These are phyloP conservation scores for Anaspis maculata DNA, from an alignment of 2,888 invertebrate genomes.

Conservation along the genomic window DNA sequence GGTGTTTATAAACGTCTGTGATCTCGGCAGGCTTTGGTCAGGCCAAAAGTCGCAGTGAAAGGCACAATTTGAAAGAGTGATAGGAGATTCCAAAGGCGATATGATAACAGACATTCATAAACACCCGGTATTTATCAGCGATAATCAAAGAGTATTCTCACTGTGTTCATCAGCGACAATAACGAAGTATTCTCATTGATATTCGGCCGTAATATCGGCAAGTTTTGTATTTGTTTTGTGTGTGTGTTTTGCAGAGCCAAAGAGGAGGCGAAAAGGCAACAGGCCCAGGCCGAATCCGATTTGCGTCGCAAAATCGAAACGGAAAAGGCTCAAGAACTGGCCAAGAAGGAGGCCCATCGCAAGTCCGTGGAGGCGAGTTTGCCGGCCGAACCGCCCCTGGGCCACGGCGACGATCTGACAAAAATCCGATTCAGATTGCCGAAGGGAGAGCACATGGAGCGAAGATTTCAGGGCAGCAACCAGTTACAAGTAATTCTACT, in stretches of 20 bases:
- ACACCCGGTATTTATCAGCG: too few relatives aligned
- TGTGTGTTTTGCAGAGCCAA: constrained; percentile 73
- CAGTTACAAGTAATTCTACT: constrained; percentile 48
- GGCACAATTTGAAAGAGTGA: too few relatives aligned
- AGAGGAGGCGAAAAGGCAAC: constrained; percentile 74
- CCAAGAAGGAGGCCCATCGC: constrained; percentile 64
- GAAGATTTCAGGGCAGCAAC: constrained; percentile 61
- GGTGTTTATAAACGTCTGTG: too few relatives aligned
- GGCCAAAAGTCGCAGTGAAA: too few relatives aligned
- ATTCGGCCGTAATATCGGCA: too few relatives aligned
- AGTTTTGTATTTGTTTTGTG: too few relatives aligned
- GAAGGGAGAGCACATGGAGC: constrained; percentile 64
- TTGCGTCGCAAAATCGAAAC: constrained; percentile 66
- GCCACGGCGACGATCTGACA: constrained; percentile 50
- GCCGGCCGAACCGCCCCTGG: constrained; percentile 61
- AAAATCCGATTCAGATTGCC: constrained; percentile 79
- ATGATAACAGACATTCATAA: too few relatives aligned
- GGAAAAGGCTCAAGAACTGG: constrained; percentile 63
- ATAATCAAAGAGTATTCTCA: too few relatives aligned
- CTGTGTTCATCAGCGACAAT: too few relatives aligned
- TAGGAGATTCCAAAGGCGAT: too few relatives aligned
- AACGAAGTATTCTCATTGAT: too few relatives aligned
- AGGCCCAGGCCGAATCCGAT: constrained; percentile 65
- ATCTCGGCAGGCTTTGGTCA: too few relatives aligned
- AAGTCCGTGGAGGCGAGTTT: constrained; percentile 56